Evolutionary conservation across 1,140 invertebrate genomes (phyloP).

Genomic region (Drosophila pseudoobscura): DNA sequence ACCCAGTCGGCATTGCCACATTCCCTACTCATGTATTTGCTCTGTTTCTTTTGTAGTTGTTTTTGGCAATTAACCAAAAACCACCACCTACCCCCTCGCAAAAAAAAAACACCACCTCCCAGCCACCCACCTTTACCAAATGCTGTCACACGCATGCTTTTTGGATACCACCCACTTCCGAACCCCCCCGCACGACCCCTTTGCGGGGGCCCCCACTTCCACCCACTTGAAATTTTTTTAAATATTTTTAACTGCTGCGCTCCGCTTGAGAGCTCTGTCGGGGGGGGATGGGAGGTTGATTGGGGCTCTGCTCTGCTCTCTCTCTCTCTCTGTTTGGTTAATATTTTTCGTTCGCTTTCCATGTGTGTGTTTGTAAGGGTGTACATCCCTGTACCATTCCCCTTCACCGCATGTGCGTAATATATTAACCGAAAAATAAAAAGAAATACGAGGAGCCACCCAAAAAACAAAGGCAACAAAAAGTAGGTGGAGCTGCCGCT

Average conservation of each 20-base stretch:
- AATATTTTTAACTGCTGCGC: constrained; percentile 79
- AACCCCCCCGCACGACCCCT: background rate
- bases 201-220: constrained; percentile 12
- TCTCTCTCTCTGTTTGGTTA: constrained; percentile 68
- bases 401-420: constrained; percentile 61
- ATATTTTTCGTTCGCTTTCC: constrained; percentile 62
- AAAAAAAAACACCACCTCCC: too few relatives aligned
- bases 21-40: constrained; percentile 18
- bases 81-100: background rate
- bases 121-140: background rate
- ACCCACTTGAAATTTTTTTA: constrained; percentile 70
- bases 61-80: constrained; percentile 79
- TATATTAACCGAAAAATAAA: constrained; percentile 71
- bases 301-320: constrained; percentile 4
- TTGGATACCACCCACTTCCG: constrained; percentile 8
- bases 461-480: constrained; percentile 35
- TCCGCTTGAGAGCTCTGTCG: constrained; percentile 8
- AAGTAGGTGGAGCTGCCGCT: constrained; percentile 66
- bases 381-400: background rate
- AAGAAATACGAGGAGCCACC: constrained; percentile 17
- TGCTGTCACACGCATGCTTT: constrained; percentile 56
- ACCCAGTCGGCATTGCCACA: background rate
- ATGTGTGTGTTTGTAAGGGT: constrained; percentile 22
- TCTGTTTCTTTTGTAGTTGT: constrained; percentile 52
- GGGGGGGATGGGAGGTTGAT: background rate